Base-by-base conservation (phyloP, 1,140 invertebrate species). In the Tetragonula clypearis region DNA sequence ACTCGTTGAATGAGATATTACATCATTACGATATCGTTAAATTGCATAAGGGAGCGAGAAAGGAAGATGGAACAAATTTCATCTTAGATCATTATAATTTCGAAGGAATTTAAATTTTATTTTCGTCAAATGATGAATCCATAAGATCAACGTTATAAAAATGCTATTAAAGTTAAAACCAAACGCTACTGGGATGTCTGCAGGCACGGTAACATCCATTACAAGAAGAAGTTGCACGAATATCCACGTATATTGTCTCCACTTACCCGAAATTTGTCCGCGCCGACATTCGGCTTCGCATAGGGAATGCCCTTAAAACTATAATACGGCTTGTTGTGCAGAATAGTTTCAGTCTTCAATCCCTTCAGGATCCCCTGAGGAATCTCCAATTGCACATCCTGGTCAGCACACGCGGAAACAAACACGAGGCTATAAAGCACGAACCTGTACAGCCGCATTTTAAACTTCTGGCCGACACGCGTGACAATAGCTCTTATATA, bases 261-360 rank as follows among this genome's bases (percentile, higher is more conserved):
- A 88, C 89, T 90, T 92, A 97, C 96, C 91, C 95, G 95, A 90
- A 97, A 97, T 86, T 97, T 96, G 6, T 97, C 91, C 0, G 95
- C 89, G 35, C 95, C 96, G 26, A 97, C 78, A 35, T 96, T 97
- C 12, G 97, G 96, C 83, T 95, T 91, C 0, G 97, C 96, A 87
- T 96, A 97, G 0, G 97, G 97, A 78, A 97, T 96, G 6, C 96
- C 95, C 76, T 96, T 95, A 86, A 96, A 97, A 87, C 95, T 95
- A 74, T 95, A 96, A 71, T 94, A 93, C 0, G 91, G 81, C 69
- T 89, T 92, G 23, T 88, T 91, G 58, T 90, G 86, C 15, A 85
- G 86, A 56, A 90, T 76, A 15, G 93, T 93, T 3, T 75, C 88
- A 0, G 86, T 88, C 83, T 93, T 93, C 30, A 92, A 23, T 6